Evolutionary conservation across 2,888 invertebrate species (phyloP).

Genomic region (Xestia c-nigrum): DNA sequence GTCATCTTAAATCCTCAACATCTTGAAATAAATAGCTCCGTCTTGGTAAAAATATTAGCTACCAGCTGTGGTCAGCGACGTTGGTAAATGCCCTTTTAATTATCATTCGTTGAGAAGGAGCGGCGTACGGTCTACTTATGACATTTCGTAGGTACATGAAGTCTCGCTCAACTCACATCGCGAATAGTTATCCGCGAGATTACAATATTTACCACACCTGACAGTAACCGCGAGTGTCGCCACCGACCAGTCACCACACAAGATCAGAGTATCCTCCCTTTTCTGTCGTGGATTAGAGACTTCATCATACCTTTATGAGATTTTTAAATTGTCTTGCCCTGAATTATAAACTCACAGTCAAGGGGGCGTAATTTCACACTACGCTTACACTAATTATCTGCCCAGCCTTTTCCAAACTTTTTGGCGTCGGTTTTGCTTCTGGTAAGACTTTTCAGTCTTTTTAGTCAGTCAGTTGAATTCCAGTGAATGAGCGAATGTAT

Average conservation of each 20-base stretch:
- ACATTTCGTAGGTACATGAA: background rate
- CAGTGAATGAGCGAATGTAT: no score
- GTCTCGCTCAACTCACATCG: background rate
- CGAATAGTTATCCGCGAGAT: background rate
- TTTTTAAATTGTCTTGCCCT: background rate
- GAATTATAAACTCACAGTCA: background rate
- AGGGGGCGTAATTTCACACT: background rate
- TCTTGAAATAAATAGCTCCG: background rate
- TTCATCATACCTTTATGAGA: no score
- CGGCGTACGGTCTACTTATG: background rate
- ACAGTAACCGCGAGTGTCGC: background rate
- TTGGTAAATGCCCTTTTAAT: background rate
- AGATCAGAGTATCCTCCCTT: background rate
- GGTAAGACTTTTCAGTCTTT: no score
- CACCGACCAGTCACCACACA: background rate
- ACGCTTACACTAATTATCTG: no score
- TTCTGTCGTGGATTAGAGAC: background rate
- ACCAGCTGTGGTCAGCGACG: background rate
- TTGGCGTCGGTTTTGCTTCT: no score
- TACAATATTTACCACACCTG: background rate
- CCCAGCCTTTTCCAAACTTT: no score
- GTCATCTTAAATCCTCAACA: background rate
- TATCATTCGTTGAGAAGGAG: background rate
- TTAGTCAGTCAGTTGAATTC: no score
- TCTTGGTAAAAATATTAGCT: background rate